phyloP scores from a whole-genome alignment of 1,140 invertebrate genomes.

The Drosophila miranda region DNA sequence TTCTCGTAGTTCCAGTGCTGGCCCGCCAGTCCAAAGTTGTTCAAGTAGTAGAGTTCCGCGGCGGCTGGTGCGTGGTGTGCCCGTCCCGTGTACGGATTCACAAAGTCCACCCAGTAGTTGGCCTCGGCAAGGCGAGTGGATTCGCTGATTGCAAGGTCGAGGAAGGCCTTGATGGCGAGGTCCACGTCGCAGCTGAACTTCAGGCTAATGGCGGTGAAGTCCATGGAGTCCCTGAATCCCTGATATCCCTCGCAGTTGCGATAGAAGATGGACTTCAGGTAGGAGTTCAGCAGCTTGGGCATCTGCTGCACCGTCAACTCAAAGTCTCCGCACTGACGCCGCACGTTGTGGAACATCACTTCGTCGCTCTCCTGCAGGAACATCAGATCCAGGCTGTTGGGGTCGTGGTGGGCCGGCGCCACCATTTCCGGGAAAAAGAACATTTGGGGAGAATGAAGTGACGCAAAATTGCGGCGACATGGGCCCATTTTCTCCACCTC shows the following conservation, averaged over 20 bases:
- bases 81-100: constrained; percentile 62
- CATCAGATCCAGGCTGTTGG: background rate
- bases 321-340: no score
- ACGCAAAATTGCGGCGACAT: constrained; percentile 14
- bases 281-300: constrained; percentile 39
- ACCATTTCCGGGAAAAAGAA: constrained; percentile 58
- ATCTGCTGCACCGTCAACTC: constrained; percentile 14
- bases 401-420: constrained; percentile 49
- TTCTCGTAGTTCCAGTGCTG: constrained; percentile 31
- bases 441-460: constrained; percentile 39
- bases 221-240: constrained; percentile 16
- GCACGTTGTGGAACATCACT: background rate
- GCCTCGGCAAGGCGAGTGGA: constrained; percentile 29
- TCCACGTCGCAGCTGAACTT: constrained; percentile 38
- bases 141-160: constrained; percentile 36
- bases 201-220: constrained; percentile 52
- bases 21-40: constrained; percentile 7
- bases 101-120: constrained; percentile 65
- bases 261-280: constrained; percentile 25
- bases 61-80: constrained; percentile 22
- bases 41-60: background rate
- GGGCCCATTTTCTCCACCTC: background rate
- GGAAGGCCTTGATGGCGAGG: constrained; percentile 47
- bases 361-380: background rate
- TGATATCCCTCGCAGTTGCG: constrained; percentile 13